Base-by-base conservation (phyloP, 2,888 invertebrate species). In the Encarsia formosa region DNA sequence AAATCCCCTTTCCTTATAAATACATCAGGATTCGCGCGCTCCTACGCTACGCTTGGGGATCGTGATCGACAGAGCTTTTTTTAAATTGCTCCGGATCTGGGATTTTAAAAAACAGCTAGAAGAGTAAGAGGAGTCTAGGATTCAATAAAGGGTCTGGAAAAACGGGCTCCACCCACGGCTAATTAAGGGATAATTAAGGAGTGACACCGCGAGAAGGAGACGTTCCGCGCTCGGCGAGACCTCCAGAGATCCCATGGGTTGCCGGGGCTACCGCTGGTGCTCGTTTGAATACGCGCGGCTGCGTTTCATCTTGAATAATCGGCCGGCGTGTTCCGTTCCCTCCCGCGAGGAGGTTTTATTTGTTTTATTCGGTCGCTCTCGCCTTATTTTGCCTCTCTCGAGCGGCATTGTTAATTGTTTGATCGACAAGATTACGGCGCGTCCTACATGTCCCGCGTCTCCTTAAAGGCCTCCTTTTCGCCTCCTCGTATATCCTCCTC, bases 341-440 rank as follows among this genome's bases (percentile, higher is more conserved):
- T 31, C 51, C 50, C n/a, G n/a, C n/a, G n/a, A n/a, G n/a, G n/a
- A n/a, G n/a, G n/a, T n/a, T n/a, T n/a, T n/a, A 11, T 34, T 13
- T 34, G 8, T 34, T 34, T 34, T 15, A 13, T 5, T 34, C 34
- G 13, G n/a, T 34, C 45, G 40, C 18, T 51, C 51, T 50, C 52
- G 29, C 41, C 20, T 37, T 29, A 16, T 45, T 41, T 41, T 43
- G 29, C 34, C 43, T 42, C 34, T 48, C 42, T 32, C 26, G 26
- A 57, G 55, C 58, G 68, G 71, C 67, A 71, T 73, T 71, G 71
- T 71, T 73, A 73, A 73, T 73, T 71, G 71, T 73, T 72, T 71
- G 73, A 73, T 71, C 71, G 69, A 73, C 72, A 73, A 73, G 73
- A 73, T 73, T 70, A 72, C 68, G 65, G 64, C 65, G 65, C 70